These are phyloP conservation scores for Ciona savignyi DNA, from an alignment of 23 tunicate genomes.

Conservation along the genomic window DNA sequence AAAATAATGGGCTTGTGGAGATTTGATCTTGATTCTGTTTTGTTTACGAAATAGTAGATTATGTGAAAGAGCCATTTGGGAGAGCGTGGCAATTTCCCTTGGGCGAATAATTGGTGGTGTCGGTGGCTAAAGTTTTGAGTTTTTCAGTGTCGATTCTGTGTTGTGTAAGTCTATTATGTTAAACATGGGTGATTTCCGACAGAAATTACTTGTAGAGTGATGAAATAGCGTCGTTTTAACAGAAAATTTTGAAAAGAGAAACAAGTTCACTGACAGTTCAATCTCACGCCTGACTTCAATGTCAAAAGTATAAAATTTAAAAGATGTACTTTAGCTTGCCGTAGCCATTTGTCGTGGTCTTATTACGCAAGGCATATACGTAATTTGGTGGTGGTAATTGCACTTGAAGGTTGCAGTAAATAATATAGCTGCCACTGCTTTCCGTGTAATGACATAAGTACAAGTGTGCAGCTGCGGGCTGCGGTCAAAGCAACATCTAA, in stretches of 20 bases:
- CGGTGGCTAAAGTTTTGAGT: neutral
- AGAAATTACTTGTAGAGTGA: too few relatives aligned
- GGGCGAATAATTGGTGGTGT: neutral
- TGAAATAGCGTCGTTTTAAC: too few relatives aligned
- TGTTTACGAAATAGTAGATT: neutral
- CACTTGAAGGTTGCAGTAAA: neutral
- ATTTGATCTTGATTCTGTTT: neutral
- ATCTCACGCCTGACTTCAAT: too few relatives aligned
- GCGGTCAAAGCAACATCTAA: neutral
- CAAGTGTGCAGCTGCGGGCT: neutral
- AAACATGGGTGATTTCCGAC: too few relatives aligned
- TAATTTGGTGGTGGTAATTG: neutral
- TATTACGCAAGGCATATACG: neutral
- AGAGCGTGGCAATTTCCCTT: neutral
- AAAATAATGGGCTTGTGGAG: neutral
- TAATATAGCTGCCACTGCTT: neutral
- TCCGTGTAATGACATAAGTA: neutral
- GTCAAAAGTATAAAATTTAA: too few relatives aligned
- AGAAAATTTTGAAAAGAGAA: too few relatives aligned
- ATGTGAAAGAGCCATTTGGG: neutral
- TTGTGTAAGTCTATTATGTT: too few relatives aligned
- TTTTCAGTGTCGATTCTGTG: neutral
- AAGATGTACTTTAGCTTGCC: neutral
- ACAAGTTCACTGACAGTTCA: too few relatives aligned
- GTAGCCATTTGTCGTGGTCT: neutral